Conservation (phyloP, 2,888 invertebrate genomes). For the Tipula vernalis region DNA sequence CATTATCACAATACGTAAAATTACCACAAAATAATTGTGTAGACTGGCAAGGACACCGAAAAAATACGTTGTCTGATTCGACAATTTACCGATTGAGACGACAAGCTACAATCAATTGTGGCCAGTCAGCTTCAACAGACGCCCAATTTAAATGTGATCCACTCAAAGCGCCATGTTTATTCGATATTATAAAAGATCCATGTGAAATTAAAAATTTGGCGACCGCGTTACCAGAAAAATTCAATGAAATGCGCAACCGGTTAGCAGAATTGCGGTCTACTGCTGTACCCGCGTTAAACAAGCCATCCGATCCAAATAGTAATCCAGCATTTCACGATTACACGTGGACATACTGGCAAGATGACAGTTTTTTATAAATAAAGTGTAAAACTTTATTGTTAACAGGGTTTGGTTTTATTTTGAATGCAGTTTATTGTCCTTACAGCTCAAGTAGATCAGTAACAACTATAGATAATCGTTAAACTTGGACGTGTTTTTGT, state of each 20-base stretch:
- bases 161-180: slow-evolving; percentile 34
- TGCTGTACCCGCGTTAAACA: slow-evolving; percentile 35
- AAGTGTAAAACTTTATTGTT: no score
- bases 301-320: slow-evolving; percentile 34
- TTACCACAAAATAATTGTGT: slow-evolving; percentile 16
- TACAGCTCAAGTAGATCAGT: no score
- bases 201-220: slow-evolving; percentile 17
- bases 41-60: not conserved
- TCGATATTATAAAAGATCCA: slow-evolving; percentile 38
- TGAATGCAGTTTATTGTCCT: no score
- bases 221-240: not conserved
- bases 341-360: no score
- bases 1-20: slow-evolving; percentile 18
- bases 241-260: not conserved
- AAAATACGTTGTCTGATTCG: not conserved
- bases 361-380: no score
- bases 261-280: slow-evolving; percentile 19
- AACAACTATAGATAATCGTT: no score
- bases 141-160: no score
- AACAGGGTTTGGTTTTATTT: no score
- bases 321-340: slow-evolving; percentile 35
- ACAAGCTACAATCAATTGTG: slow-evolving; percentile 24
- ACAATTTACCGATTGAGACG: slow-evolving; percentile 22
- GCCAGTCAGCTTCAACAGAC: not conserved
- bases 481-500: no score